A percentile compares a stretch with the other conserved stretches of the same genome.
These are phyloP conservation scores for Coremacera marginata DNA, from an alignment of 2,888 invertebrate genomes.

Conservation along the genomic window DNA sequence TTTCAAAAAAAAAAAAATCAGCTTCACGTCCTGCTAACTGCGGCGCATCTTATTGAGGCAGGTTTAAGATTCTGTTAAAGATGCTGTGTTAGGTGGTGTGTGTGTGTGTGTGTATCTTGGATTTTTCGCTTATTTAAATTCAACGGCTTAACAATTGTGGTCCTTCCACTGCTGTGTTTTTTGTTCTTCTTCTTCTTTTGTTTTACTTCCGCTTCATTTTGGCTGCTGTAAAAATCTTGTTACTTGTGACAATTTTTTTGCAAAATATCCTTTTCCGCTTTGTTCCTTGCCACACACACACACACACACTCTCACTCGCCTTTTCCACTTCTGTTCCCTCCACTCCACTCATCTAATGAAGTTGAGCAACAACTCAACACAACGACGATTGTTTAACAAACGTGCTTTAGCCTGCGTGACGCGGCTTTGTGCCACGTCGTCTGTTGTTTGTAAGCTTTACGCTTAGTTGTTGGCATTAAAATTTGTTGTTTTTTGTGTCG, in stretches of 20 bases:
- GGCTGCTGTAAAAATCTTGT: neutral
- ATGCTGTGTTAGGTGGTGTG: too few species aligned
- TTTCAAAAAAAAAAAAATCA: neutral
- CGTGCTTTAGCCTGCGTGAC: constrained; percentile 65
- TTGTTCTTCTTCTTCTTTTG: neutral
- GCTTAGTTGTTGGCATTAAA: constrained; percentile 3
- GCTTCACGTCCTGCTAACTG: neutral
- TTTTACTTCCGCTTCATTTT: neutral
- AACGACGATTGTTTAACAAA: constrained; percentile 64
- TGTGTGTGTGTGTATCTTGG: neutral
- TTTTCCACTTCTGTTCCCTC: constrained; percentile 42
- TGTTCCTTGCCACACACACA: neutral
- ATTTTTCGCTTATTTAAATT: constrained; percentile 28
- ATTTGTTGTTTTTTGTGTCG: constrained; percentile 29
- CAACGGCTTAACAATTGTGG: constrained; percentile 22
- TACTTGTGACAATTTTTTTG: neutral
- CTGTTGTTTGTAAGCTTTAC: too few species aligned
- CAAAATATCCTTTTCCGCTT: neutral
- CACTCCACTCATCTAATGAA: constrained; percentile 58
- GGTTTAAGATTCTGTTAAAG: too few species aligned
- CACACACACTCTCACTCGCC: neutral
- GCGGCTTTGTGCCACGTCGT: constrained; percentile 52
- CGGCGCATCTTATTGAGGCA: neutral
- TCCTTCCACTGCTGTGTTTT: neutral
- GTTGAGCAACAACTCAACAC: constrained; percentile 59